A percentile compares a stretch with the other conserved stretches of the same genome.
These are phyloP conservation scores for Aurelia coerulea DNA, from an alignment of 30 jellyfish, hydroid and myxozoan genomes.

Conservation along the genomic window DNA sequence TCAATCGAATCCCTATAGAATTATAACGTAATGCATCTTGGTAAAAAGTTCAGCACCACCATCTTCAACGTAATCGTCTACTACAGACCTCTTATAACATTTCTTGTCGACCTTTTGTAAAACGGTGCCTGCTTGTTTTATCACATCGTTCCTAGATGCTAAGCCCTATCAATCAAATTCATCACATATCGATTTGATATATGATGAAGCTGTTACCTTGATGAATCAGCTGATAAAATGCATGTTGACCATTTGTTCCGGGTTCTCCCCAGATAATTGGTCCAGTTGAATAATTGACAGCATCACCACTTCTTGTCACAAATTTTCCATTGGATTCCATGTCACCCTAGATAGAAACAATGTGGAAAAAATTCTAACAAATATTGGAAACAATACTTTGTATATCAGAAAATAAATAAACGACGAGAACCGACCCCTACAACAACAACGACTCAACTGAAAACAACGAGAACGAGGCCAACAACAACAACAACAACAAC, in stretches of 20 bases:
- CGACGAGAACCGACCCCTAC: too few relatives aligned
- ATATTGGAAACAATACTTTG: too few relatives aligned
- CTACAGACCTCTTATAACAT: too few relatives aligned
- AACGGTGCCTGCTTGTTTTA: too few relatives aligned
- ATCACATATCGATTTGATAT: not conserved
- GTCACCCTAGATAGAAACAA: conserved; percentile 72
- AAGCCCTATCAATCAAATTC: not conserved
- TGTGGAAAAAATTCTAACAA: not conserved
- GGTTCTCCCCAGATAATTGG: conserved; percentile 99
- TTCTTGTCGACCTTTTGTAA: too few relatives aligned
- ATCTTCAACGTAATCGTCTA: too few relatives aligned
- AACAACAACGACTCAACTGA: not conserved
- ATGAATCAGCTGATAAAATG: conserved; percentile 97
- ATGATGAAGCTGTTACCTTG: conserved; percentile 73
- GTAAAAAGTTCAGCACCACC: too few relatives aligned
- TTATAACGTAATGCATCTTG: too few relatives aligned
- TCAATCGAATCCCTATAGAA: too few relatives aligned
- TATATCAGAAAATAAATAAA: too few relatives aligned
- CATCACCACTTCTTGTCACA: conserved; percentile 86
- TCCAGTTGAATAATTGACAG: conserved; percentile 92
- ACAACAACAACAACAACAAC: too few relatives aligned
- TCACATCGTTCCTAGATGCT: not conserved
- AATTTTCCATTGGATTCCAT: conserved; percentile 99
- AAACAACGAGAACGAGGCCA: too few relatives aligned
- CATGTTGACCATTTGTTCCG: conserved; percentile 99